phyloP scores from a whole-genome alignment of 2,888 invertebrate genomes.

The Tipula lateralis region DNA sequence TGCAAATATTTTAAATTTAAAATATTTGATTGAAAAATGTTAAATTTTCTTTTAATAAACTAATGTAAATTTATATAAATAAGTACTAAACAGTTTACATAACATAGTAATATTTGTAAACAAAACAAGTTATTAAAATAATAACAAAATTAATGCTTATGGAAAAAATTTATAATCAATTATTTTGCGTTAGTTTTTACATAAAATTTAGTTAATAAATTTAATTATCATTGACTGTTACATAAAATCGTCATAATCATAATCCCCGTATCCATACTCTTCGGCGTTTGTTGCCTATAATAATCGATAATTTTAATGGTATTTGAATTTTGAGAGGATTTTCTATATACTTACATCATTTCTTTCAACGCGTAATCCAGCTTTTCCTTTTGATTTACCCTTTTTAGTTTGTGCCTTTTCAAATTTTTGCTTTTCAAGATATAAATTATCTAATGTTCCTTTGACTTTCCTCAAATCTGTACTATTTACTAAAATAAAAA shows the following conservation, averaged over 20 bases:
- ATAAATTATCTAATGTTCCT: slow-evolving; percentile 74
- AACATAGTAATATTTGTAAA: neutral
- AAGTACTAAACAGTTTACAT: neutral
- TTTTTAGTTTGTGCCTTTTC: slow-evolving; percentile 77
- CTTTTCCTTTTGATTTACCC: slow-evolving; percentile 74
- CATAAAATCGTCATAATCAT: slow-evolving; percentile 76
- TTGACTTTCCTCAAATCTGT: slow-evolving; percentile 81
- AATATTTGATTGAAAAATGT: neutral
- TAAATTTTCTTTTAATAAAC: neutral
- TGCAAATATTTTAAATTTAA: no score
- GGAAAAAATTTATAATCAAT: neutral
- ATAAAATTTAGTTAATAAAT: neutral
- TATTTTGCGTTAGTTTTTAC: neutral
- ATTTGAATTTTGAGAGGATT: neutral
- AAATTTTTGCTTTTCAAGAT: slow-evolving; percentile 80
- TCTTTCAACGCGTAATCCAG: slow-evolving; percentile 66
- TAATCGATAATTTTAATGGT: slow-evolving; percentile 35
- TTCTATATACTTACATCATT: slow-evolving; percentile 58
- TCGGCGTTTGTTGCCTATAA: slow-evolving; percentile 59
- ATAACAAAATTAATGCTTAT: neutral
- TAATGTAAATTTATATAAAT: neutral
- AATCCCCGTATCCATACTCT: slow-evolving; percentile 63
- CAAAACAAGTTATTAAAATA: neutral
- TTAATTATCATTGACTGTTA: slow-evolving; percentile 48
- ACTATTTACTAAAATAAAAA: slow-evolving; percentile 61